Base-by-base conservation (phyloP, 35 echinoderm and acorn worm species). In the Apostichopus japonicus region DNA sequence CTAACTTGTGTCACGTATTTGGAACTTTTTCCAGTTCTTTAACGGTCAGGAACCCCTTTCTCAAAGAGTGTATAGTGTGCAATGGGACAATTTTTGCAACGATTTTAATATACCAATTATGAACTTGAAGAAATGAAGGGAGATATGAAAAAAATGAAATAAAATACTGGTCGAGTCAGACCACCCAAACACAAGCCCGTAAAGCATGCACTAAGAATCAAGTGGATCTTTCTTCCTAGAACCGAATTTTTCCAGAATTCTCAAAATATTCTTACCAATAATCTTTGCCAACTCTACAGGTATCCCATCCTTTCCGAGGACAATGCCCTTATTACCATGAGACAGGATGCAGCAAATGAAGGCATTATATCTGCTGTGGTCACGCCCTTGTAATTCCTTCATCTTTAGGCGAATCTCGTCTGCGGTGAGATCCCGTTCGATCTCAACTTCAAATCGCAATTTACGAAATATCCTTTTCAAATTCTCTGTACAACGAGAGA, bases 341-440 rank as follows among this genome's bases (percentile, higher is more conserved):
- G 90, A 78, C 13, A 91, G 51, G 6, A 91, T 16, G 23, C 71
- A 78, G 58, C 90, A 91, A n/a, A 79, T 58, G 21, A 91, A 91
- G 71, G 72, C 71, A 23, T 91, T 67, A 13, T 91, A 91, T 19
- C 23, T 1, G 10, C 7, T 56, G 61, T 91, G 90, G 53, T 91
- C 77, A 58, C 8, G 33, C 58, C 56, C 15, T 53, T 17, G 4
- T 19, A 17, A 91, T 55, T 16, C 24, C 51, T 58, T 53, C 4
- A 91, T 24, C 25, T 56, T 27, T 5, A 57, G 78, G 10, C n/a
- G 17, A n/a, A 91, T 91, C 52, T 91, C 54, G 0, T 23, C 5
- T 11, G 72, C 90, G 0, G 52, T 79, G 3, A 77, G 53, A 79
- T 91, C 1, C 53, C 53, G 11, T 16, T 23, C 3, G 5, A 91